Evolutionary conservation across 2,113 vertebrate species (phyloP).

Genomic region (Athene cunicularia): DNA sequence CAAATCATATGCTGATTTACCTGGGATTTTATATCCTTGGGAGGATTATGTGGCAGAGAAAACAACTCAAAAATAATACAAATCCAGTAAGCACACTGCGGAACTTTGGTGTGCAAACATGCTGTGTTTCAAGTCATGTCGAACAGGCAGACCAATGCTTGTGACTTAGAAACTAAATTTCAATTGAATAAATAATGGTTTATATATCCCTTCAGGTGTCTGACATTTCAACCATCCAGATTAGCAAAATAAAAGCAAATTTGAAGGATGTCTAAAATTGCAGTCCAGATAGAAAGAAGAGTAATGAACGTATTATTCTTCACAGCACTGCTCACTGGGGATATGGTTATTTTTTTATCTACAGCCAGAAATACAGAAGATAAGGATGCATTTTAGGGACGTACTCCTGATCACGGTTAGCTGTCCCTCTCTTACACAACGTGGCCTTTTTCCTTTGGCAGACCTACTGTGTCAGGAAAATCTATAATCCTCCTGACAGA

Average conservation of each 20-base stretch:
- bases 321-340: neutral
- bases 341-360: neutral
- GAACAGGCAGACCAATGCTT: neutral
- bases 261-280: neutral
- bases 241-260: neutral
- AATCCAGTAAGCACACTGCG: neutral
- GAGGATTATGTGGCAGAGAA: neutral
- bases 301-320: neutral
- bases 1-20: neutral
- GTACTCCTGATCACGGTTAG: neutral
- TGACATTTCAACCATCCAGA: neutral
- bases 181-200: neutral
- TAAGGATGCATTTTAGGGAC: neutral
- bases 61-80: neutral
- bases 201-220: neutral
- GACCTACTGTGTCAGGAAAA: neutral
- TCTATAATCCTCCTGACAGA: neutral
- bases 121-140: accelerated
- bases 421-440: neutral
- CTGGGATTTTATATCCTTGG: neutral
- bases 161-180: neutral
- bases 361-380: neutral
- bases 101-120: neutral
- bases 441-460: neutral
- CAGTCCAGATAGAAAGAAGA: neutral